These are phyloP conservation scores for Antechinus flavipes DNA, from an alignment of 2,113 vertebrate genomes.

Conservation along the genomic window DNA sequence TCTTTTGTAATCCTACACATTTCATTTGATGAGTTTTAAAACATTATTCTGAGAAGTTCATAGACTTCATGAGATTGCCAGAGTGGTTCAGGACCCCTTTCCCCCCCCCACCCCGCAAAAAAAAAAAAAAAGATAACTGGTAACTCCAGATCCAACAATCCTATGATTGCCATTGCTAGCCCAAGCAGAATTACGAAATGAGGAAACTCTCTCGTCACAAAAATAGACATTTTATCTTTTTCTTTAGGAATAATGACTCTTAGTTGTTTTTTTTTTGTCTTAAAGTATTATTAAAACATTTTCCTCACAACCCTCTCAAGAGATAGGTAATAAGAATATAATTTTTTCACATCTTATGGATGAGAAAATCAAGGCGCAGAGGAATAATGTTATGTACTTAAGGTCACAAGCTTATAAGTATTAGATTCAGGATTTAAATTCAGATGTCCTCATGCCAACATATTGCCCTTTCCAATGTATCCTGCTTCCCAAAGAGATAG, in stretches of 20 bases:
- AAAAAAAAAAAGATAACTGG: neutral
- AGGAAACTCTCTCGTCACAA: neutral
- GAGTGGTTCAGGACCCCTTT: neutral
- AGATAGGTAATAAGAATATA: neutral
- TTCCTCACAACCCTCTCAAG: neutral
- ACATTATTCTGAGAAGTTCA: neutral
- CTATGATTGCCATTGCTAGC: constrained; percentile 36
- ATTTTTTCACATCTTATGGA: neutral
- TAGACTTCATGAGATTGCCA: neutral
- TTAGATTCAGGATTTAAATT: neutral
- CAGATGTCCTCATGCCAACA: neutral
- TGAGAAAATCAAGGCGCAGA: neutral
- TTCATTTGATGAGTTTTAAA: neutral
- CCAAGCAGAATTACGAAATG: constrained; percentile 9
- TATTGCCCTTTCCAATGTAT: neutral
- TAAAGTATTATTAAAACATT: neutral
- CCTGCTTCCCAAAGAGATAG: neutral
- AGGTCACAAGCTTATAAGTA: neutral
- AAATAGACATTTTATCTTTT: neutral
- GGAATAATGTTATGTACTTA: neutral
- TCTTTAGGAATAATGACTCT: neutral
- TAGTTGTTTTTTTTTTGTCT: neutral
- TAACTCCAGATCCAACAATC: neutral
- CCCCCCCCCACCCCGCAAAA: too few species aligned
- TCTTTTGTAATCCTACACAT: neutral